Conservation (phyloP, 1,140 invertebrate species). For the Anthonomus grandis region DNA sequence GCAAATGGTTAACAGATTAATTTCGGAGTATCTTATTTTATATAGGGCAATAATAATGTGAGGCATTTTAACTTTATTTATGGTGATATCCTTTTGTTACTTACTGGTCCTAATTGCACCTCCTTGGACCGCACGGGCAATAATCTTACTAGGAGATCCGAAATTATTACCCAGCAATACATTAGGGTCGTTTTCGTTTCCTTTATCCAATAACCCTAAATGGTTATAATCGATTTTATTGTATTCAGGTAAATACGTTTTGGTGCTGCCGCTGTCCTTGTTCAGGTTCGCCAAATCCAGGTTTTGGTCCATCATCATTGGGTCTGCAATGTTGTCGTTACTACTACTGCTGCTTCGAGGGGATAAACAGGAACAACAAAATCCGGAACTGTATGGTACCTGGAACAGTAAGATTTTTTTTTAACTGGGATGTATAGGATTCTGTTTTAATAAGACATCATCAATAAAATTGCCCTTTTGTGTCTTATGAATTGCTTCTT, state of each 20-base stretch:
- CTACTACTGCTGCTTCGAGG: neutral
- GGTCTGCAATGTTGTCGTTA: no score
- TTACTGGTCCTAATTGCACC: no score
- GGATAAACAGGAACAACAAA: slow-evolving; percentile 51
- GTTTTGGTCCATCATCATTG: no score
- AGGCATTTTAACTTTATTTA: no score
- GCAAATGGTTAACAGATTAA: no score
- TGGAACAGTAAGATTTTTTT: neutral
- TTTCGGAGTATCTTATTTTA: no score
- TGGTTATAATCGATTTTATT: slow-evolving; percentile 28
- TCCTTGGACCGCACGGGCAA: no score
- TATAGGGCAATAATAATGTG: no score
- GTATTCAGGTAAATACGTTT: slow-evolving; percentile 14
- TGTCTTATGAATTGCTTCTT: no score
- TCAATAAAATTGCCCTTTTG: no score
- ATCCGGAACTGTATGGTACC: slow-evolving; percentile 50
- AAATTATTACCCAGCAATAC: slow-evolving; percentile 3
- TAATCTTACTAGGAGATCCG: neutral
- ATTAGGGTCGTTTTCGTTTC: neutral
- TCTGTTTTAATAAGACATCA: neutral
- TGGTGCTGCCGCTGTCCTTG: neutral
- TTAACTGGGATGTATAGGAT: neutral
- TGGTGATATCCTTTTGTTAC: no score
- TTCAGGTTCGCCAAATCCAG: neutral
- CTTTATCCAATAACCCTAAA: slow-evolving; percentile 23